Base-by-base conservation (phyloP, 2,888 invertebrate species). In the Smittia aterrima region DNA sequence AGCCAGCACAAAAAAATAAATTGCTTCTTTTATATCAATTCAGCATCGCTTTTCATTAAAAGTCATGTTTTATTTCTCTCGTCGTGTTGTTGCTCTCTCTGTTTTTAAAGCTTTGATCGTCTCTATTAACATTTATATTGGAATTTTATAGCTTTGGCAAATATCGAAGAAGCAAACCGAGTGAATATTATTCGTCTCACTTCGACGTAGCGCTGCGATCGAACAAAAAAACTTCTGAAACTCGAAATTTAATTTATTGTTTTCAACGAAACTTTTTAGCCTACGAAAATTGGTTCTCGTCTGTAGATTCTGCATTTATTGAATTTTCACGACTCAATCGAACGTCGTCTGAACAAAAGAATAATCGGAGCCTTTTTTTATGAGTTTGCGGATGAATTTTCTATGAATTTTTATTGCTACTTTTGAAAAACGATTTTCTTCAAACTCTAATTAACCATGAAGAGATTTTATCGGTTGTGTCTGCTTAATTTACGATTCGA, bases 81-180 rank as follows among this genome's bases (percentile, higher is more conserved):
- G n/a, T n/a, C n/a, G 20, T 41, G 41, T 40, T 67, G 16, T 41
- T 68, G 20, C 40, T 47, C 16, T 18, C 32, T 24, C 47, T 47
- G 7, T n/a, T 2, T 58, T 58, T 58, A 13, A 22, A 58, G 58
- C 58, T 58, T 22, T 58, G 58, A 58, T 47, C 47, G 58, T 18
- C 47, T 53, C 25, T 38, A 72, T 72, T 72, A 62, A 32, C 72
- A 72, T 72, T 72, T 72, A 72, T 58, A 72, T 72, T 72, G 72
- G 54, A 72, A 54, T 72, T 72, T 72, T 72, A 72, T 72, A 62
- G 72, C 62, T 62, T 71, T 54, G 70, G 70, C 70, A 71, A 54
- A 53, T 53, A 54, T 20, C 25, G 27, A 54, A 54, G 41, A 25
- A 32, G 54, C 7, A n/a, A 58, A 58, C 7, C 13, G 47, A 7